These are phyloP conservation scores for Noctua comes DNA, from an alignment of 2,888 invertebrate genomes.

Conservation along the genomic window DNA sequence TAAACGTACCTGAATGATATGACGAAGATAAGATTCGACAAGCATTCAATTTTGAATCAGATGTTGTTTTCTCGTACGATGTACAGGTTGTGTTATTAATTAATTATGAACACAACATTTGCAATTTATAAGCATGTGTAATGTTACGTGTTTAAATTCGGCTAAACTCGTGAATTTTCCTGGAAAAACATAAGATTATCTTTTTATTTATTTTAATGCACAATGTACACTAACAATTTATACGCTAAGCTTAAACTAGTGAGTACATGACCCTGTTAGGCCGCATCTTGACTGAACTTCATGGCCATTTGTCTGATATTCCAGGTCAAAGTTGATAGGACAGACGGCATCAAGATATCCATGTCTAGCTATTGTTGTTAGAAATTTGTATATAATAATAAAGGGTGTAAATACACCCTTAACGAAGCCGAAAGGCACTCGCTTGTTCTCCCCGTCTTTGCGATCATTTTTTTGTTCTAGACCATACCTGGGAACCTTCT, in stretches of 20 bases:
- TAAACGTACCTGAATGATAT: neutral
- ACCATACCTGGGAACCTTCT: too few relatives aligned
- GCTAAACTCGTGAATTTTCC: neutral
- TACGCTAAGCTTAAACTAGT: too few relatives aligned
- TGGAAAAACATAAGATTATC: constrained; percentile 2
- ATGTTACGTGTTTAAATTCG: neutral
- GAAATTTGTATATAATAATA: neutral
- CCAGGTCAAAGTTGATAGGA: constrained; percentile 6
- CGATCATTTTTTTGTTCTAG: too few relatives aligned
- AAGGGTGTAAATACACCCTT: too few relatives aligned
- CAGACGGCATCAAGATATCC: neutral
- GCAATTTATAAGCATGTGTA: neutral
- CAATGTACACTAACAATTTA: too few relatives aligned
- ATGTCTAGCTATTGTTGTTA: constrained; percentile 8
- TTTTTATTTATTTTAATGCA: too few relatives aligned
- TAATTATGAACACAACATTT: neutral
- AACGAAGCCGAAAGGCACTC: too few relatives aligned
- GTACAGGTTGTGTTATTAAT: neutral
- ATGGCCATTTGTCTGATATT: neutral
- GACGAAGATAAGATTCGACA: neutral
- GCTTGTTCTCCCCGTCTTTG: too few relatives aligned
- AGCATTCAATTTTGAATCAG: neutral
- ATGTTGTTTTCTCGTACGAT: neutral
- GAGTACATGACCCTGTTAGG: too few relatives aligned
- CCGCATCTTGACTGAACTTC: neutral